phyloP scores from a whole-genome alignment of 2,113 vertebrate genomes.

The Lepidothrix coronata region DNA sequence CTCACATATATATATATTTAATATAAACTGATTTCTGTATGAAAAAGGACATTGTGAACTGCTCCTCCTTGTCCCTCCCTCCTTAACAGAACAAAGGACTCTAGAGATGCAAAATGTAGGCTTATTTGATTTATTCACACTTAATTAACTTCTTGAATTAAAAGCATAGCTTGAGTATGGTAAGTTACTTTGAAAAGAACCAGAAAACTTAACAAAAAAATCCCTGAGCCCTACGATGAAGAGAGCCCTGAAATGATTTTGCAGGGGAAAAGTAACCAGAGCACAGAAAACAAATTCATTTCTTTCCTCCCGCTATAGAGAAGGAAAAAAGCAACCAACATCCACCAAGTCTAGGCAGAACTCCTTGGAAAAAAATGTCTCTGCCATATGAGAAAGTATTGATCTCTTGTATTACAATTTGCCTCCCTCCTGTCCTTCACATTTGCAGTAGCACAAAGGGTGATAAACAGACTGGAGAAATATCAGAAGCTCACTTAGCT shows the following conservation, averaged over 20 bases:
- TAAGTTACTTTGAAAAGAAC: background rate
- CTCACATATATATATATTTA: too few species aligned
- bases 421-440: background rate
- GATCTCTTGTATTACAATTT: background rate
- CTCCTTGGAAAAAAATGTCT: background rate
- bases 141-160: background rate
- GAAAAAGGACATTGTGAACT: background rate
- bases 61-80: background rate
- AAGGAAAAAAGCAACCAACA: background rate
- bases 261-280: background rate
- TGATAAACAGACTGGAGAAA: background rate
- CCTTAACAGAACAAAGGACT: background rate
- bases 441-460: background rate
- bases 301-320: background rate
- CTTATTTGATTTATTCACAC: background rate
- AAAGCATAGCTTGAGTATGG: background rate
- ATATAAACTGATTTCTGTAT: background rate
- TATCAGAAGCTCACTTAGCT: background rate
- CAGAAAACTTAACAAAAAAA: background rate
- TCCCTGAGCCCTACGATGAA: background rate
- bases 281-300: background rate
- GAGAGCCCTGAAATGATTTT: background rate
- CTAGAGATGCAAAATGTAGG: background rate
- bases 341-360: background rate
- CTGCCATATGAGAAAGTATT: background rate